Evolutionary conservation across 2,888 invertebrate species (phyloP).

Genomic region (Carabus problematicus): DNA sequence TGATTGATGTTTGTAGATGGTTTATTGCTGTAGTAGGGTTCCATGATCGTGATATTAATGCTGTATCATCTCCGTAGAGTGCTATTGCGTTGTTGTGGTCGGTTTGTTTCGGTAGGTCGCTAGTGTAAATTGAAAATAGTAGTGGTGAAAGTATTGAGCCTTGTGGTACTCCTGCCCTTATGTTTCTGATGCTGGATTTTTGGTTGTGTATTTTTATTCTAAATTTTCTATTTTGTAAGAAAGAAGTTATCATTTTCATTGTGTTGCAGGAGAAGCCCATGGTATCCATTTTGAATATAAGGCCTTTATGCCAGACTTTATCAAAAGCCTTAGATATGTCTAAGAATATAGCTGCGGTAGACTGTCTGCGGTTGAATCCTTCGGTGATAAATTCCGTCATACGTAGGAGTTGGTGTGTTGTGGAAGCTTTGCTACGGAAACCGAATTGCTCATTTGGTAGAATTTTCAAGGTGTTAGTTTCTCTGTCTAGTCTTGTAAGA

Average conservation of each 20-base stretch:
- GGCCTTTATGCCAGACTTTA: neutral
- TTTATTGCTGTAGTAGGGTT: neutral
- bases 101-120: neutral
- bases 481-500: neutral
- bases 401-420: neutral
- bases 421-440: neutral
- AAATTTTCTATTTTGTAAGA: neutral
- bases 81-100: neutral
- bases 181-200: neutral
- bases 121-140: neutral
- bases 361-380: neutral
- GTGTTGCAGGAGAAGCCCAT: neutral
- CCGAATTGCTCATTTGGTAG: slow-evolving; percentile 10
- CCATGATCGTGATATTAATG: neutral
- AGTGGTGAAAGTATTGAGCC: slow-evolving; percentile 7
- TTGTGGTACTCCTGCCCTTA: slow-evolving; percentile 6
- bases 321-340: neutral
- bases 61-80: slow-evolving; percentile 14
- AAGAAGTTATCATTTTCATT: neutral
- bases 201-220: neutral
- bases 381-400: neutral
- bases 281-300: neutral
- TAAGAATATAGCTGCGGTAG: neutral
- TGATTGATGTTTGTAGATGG: neutral
- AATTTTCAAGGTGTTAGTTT: neutral